These are phyloP conservation scores for Rhagium mordax DNA, from an alignment of 2,888 invertebrate species.

Conservation along the genomic window DNA sequence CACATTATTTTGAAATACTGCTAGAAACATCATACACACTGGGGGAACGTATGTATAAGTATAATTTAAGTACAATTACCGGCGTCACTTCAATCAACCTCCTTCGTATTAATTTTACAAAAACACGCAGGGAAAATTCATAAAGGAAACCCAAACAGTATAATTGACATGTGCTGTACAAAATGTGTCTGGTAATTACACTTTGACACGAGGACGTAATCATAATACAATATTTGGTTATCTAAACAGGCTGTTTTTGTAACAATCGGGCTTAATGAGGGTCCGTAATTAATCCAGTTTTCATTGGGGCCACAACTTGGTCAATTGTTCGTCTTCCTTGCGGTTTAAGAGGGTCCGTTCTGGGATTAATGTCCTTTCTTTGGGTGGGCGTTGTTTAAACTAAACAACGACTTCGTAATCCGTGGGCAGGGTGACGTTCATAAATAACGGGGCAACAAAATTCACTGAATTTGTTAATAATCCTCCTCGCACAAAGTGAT, in stretches of 20 bases:
- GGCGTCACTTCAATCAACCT: neutral
- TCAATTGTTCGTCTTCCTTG: conserved; percentile 39
- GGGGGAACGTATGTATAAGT: too few relatives aligned
- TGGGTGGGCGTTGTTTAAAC: neutral
- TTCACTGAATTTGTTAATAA: neutral
- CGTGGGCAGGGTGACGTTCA: neutral
- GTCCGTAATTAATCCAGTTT: conserved; percentile 53
- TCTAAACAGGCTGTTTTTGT: conserved; percentile 36
- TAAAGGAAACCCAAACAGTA: neutral
- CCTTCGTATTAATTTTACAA: neutral
- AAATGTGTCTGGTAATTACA: conserved; percentile 19
- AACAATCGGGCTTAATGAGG: conserved; percentile 45
- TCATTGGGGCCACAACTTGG: conserved; percentile 48
- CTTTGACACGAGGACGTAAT: conserved; percentile 28
- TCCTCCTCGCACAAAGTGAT: neutral
- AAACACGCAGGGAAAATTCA: conserved; percentile 6
- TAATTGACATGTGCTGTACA: conserved; percentile 1
- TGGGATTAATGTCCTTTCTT: conserved; percentile 16
- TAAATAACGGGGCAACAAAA: neutral
- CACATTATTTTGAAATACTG: too few relatives aligned
- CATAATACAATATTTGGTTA: conserved; percentile 35
- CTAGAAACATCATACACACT: too few relatives aligned
- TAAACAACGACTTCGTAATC: neutral
- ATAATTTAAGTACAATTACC: conserved; percentile 8
- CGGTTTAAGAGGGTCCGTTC: conserved; percentile 13